These are phyloP conservation scores for Punctoribates punctum DNA, from an alignment of 2,888 invertebrate species.

Conservation along the genomic window DNA sequence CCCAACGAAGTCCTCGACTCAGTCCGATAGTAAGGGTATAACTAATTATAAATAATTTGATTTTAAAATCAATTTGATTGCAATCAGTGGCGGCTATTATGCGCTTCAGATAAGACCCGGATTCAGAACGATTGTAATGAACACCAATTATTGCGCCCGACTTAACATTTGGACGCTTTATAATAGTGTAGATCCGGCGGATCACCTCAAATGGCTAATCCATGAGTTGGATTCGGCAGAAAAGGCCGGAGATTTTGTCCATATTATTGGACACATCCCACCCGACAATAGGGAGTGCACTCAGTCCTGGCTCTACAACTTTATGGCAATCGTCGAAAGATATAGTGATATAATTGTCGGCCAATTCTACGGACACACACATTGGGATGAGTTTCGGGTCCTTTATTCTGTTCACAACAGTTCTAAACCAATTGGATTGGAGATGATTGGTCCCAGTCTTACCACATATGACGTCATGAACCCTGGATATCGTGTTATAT, in stretches of 20 bases:
- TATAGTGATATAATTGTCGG: constrained; percentile 69
- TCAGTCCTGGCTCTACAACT: constrained; percentile 68
- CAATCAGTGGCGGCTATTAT: constrained; percentile 71
- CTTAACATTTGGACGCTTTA: constrained; percentile 59
- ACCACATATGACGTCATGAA: constrained; percentile 70
- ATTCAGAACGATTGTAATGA: constrained; percentile 69
- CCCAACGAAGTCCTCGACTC: constrained; percentile 62
- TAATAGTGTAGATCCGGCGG: constrained; percentile 61
- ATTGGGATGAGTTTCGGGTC: constrained; percentile 86
- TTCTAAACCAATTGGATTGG: constrained; percentile 62
- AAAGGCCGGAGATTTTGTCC: constrained; percentile 67
- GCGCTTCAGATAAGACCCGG: constrained; percentile 66
- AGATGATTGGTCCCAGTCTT: constrained; percentile 77
- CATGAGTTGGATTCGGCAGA: constrained; percentile 70
- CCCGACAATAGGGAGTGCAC: constrained; percentile 66
- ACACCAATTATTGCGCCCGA: constrained; percentile 72
- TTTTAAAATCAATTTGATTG: neutral
- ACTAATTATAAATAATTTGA: neutral
- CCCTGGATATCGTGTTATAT: constrained; percentile 88
- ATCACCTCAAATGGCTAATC: constrained; percentile 75
- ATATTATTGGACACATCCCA: constrained; percentile 77
- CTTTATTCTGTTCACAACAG: constrained; percentile 62
- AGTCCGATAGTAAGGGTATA: constrained; percentile 56
- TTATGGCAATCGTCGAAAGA: constrained; percentile 79
- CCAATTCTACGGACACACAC: constrained; percentile 84